phyloP scores from a whole-genome alignment of 2,888 invertebrate species.

The Troglohyphantes excavatus region DNA sequence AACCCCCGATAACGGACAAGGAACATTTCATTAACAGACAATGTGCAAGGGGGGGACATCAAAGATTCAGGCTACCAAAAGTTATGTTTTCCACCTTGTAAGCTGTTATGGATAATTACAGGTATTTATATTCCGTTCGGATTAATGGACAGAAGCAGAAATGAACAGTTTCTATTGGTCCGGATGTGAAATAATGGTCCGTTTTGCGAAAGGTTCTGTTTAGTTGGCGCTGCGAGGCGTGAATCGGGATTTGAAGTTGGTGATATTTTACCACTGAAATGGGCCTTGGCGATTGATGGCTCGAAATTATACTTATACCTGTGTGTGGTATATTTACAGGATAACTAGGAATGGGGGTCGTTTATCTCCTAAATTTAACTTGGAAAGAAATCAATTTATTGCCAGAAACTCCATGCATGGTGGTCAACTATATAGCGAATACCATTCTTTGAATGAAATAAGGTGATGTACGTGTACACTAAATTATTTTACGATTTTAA shows the following conservation, averaged over 20 bases:
- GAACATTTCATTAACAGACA: slow-evolving; percentile 75
- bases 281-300: not conserved
- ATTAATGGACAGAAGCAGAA: slow-evolving; percentile 75
- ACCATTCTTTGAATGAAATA: not conserved
- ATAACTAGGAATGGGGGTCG: not conserved
- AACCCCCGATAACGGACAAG: slow-evolving; percentile 52
- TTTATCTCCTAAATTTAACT: slow-evolving; percentile 9
- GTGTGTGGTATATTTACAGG: slow-evolving; percentile 33
- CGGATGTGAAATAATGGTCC: too few relatives aligned
- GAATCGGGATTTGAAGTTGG: slow-evolving; percentile 40
- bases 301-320: slow-evolving; percentile 33
- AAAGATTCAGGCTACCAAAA: slow-evolving; percentile 59
- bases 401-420: not conserved
- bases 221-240: slow-evolving; percentile 54
- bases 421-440: not conserved
- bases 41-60: slow-evolving; percentile 56
- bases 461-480: not conserved
- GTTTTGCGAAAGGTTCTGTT: slow-evolving; percentile 28
- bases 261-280: slow-evolving; percentile 36
- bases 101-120: slow-evolving; percentile 78
- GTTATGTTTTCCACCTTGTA: slow-evolving; percentile 71
- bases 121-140: slow-evolving; percentile 69
- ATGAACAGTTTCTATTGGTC: slow-evolving; percentile 20
- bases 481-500: too few relatives aligned
- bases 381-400: not conserved